Percentiles rank a stretch among this genome's conserved stretches.
Evolutionary conservation across 2,113 vertebrate species (phyloP).

Genomic region (Mungos mungo): DNA sequence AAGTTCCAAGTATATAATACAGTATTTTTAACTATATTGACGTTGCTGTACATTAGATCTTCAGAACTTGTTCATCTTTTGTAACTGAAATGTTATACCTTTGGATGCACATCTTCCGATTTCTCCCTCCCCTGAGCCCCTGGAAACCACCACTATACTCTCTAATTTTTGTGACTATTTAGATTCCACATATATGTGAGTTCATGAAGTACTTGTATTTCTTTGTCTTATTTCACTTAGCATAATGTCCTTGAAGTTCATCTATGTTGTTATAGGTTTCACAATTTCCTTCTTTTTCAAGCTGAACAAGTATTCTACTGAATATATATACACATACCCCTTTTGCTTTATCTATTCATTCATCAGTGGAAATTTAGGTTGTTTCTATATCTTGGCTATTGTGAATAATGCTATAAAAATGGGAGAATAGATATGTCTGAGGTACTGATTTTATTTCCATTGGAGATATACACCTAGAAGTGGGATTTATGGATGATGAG

Average conservation of each 20-base stretch:
- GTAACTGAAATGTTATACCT: neutral
- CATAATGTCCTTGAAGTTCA: neutral
- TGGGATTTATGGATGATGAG: neutral
- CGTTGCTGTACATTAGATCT: neutral
- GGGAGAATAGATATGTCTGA: neutral
- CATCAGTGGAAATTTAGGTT: neutral
- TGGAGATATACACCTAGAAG: neutral
- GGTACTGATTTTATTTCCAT: neutral
- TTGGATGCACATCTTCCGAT: neutral
- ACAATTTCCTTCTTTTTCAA: neutral
- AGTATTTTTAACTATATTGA: neutral
- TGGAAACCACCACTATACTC: neutral
- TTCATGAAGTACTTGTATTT: neutral
- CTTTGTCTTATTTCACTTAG: neutral
- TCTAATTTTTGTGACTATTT: neutral
- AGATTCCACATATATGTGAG: neutral
- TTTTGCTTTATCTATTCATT: neutral
- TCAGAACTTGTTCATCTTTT: neutral
- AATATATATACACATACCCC: neutral
- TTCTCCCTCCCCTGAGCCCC: neutral
- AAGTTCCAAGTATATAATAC: neutral
- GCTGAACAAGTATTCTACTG: neutral
- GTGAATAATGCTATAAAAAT: neutral
- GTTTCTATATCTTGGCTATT: neutral
- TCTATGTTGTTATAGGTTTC: neutral